Evolutionary conservation across 30 jellyfish, hydroid and myxozoan species (phyloP).

Genomic region (Cassiopea andromeda): DNA sequence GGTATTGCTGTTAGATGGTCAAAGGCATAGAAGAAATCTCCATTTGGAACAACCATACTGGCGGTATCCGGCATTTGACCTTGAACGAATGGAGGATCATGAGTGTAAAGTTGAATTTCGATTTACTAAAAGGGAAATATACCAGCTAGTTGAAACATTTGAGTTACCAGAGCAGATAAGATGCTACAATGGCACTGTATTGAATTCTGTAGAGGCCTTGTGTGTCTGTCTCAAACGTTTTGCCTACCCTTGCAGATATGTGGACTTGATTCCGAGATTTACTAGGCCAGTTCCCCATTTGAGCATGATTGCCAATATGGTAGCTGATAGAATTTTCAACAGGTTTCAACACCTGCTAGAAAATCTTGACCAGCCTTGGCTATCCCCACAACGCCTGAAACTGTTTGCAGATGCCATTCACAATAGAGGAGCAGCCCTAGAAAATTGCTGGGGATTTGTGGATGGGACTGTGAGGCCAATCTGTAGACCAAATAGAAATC

Average conservation of each 20-base stretch:
- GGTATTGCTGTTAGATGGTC: constrained; percentile 3
- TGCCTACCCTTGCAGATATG: constrained; percentile 29
- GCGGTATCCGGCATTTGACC: constrained; percentile 6
- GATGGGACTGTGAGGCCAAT: constrained; percentile 60
- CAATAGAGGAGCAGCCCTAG: constrained; percentile 16
- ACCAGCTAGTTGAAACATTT: constrained; percentile 16
- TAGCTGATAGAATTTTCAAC: constrained; percentile 1
- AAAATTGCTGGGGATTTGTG: constrained; percentile 52
- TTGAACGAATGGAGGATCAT: constrained; percentile 19
- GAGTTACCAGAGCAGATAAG: constrained; percentile 2
- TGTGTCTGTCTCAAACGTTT: constrained; percentile 5
- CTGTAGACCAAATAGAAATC: constrained; percentile 39
- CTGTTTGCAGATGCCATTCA: constrained; percentile 12
- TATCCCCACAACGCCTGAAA: neutral
- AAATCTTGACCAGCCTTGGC: constrained; percentile 14
- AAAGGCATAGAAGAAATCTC: neutral
- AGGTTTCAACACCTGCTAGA: constrained; percentile 8
- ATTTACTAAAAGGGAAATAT: constrained; percentile 8
- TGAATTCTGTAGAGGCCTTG: constrained; percentile 28
- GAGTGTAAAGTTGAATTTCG: constrained; percentile 20
- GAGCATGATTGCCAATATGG: constrained; percentile 26
- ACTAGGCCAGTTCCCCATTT: constrained; percentile 31
- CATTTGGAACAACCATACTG: constrained; percentile 15
- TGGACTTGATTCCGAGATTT: neutral
- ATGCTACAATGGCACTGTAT: constrained; percentile 33